Evolutionary conservation across 2,797 vertebrate genomes (phyloP).

Genomic region (Bucorvus abyssinicus): DNA sequence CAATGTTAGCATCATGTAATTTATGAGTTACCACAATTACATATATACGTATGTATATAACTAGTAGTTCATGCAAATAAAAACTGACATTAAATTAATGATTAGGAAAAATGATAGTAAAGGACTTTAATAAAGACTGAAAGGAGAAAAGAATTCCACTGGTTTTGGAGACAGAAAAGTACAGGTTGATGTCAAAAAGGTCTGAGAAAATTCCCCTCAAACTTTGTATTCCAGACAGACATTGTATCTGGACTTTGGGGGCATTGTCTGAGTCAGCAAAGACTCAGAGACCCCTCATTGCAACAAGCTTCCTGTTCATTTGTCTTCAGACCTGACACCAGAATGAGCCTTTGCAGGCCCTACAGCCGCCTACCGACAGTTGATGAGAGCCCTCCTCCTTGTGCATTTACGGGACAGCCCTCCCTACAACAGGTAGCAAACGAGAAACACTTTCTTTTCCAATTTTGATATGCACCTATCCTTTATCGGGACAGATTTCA

Average conservation of each 20-base stretch:
- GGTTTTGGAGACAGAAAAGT: neutral
- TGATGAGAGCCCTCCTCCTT: neutral
- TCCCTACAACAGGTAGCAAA: neutral
- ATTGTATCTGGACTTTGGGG: neutral
- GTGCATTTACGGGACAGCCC: neutral
- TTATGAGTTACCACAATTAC: neutral
- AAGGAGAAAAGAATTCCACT: neutral
- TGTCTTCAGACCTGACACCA: neutral
- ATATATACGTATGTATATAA: neutral
- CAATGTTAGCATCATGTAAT: neutral
- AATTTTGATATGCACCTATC: neutral
- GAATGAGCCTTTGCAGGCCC: neutral
- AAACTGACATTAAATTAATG: neutral
- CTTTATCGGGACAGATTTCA: neutral
- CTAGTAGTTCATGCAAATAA: neutral
- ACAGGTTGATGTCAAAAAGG: rapidly evolving
- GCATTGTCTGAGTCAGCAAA: neutral
- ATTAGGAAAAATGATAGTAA: neutral
- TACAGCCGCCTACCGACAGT: neutral
- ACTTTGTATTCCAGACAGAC: neutral
- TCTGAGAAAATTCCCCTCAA: neutral
- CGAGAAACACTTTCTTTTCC: neutral
- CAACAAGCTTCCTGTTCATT: neutral
- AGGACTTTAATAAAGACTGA: neutral
- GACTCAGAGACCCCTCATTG: neutral